Conservation (phyloP, 1,140 invertebrate species). For the Dysdera silvatica region DNA sequence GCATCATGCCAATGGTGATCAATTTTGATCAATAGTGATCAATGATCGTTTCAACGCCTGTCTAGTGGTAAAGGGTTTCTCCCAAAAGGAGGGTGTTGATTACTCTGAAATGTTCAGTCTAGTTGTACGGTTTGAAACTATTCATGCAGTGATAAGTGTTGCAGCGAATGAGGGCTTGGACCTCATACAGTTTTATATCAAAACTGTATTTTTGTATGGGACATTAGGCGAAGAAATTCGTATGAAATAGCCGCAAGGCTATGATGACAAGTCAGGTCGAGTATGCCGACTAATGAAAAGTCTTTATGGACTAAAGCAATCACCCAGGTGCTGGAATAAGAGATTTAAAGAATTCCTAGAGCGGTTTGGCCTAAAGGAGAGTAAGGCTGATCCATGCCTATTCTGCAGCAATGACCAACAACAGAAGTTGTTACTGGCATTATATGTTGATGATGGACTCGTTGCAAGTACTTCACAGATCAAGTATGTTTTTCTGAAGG, state of each 20-base stretch:
- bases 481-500: no score
- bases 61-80: no score
- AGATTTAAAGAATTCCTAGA: slow-evolving; percentile 25
- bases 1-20: no score
- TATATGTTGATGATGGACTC: slow-evolving; percentile 36
- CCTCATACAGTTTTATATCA: no score
- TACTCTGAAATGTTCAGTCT: no score
- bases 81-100: no score
- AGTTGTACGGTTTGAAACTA: no score
- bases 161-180: no score
- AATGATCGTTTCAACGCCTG: slow-evolving; percentile 15
- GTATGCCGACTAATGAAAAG: slow-evolving; percentile 38
- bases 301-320: slow-evolving; percentile 46
- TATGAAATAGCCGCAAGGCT: slow-evolving; percentile 43
- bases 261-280: slow-evolving; percentile 32
- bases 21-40: slow-evolving; percentile 1
- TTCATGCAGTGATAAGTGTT: no score
- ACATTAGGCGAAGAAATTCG: slow-evolving; percentile 45
- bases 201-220: no score
- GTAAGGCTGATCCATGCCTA: slow-evolving; percentile 19
- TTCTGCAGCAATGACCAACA: not conserved
- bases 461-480: no score
- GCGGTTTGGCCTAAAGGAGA: slow-evolving; percentile 6
- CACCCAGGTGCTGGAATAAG: slow-evolving; percentile 43
- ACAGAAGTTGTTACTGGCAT: slow-evolving; percentile 3